phyloP scores from a whole-genome alignment of 2,113 vertebrate species.

The Nymphicus hollandicus region DNA sequence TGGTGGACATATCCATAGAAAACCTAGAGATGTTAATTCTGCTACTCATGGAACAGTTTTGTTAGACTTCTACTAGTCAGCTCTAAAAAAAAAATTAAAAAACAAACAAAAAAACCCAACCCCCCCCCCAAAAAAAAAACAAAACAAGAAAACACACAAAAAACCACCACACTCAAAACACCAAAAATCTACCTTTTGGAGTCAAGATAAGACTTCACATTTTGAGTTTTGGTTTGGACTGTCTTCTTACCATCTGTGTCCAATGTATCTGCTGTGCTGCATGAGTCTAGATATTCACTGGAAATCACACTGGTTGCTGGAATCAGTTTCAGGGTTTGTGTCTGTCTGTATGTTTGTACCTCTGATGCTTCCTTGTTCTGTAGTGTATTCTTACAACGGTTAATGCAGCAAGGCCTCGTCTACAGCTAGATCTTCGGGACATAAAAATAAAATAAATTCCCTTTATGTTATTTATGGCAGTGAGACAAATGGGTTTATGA shows the following conservation, averaged over 20 bases:
- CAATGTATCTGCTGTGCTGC: background rate
- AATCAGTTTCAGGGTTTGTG: background rate
- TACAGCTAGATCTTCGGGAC: background rate
- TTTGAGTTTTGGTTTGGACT: background rate
- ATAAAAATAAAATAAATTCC: background rate
- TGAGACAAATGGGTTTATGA: background rate
- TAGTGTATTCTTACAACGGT: background rate
- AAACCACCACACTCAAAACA: background rate
- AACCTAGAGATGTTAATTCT: background rate
- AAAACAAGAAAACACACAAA: too few relatives aligned
- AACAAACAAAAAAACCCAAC: background rate
- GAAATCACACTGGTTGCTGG: background rate
- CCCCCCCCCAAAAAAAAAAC: rapidly evolving
- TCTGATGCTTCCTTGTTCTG: background rate
- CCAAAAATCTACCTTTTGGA: background rate
- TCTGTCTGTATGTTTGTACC: background rate
- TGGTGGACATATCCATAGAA: background rate
- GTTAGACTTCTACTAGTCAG: background rate
- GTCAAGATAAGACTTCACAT: background rate
- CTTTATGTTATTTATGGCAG: background rate
- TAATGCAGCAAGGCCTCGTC: background rate
- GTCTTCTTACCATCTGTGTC: background rate
- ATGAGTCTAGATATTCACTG: background rate
- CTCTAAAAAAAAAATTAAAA: background rate
- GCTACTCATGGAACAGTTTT: background rate